A percentile compares a stretch with the other conserved stretches of the same genome.
These are phyloP conservation scores for Diplolepis rosae DNA, from an alignment of 2,888 invertebrate species.

Conservation along the genomic window DNA sequence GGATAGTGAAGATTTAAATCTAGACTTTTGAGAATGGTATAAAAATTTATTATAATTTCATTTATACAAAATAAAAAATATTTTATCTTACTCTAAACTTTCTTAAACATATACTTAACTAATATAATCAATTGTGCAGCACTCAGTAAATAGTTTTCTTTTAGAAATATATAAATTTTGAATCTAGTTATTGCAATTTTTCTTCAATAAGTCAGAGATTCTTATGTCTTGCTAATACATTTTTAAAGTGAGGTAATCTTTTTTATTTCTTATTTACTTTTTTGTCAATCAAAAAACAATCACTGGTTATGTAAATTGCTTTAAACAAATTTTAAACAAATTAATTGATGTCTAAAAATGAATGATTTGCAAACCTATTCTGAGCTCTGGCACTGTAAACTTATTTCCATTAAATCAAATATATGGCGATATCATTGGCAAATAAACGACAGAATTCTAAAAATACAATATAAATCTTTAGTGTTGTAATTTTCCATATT, in stretches of 20 bases:
- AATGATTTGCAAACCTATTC: slow-evolving; percentile 3
- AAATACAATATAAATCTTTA: slow-evolving; percentile 8
- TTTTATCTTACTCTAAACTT: slow-evolving; percentile 12
- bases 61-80: slow-evolving; percentile 36
- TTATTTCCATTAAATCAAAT: slow-evolving; percentile 21
- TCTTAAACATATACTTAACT: not conserved
- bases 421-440: slow-evolving; percentile 30
- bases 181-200: no score
- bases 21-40: slow-evolving; percentile 36
- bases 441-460: slow-evolving; percentile 17
- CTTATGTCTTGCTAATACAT: no score
- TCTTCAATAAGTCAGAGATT: no score
- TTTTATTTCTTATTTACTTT: slow-evolving; percentile 17
- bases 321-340: not conserved
- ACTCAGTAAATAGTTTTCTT: slow-evolving; percentile 6
- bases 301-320: slow-evolving; percentile 15
- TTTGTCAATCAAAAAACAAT: not conserved
- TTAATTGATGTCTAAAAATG: not conserved
- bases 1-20: not conserved
- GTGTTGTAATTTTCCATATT: slow-evolving; percentile 6
- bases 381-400: not conserved
- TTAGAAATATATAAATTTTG: not conserved
- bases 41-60: slow-evolving; percentile 49
- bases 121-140: slow-evolving; percentile 12
- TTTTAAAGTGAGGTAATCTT: no score